Percentiles rank a stretch among this genome's conserved stretches.
phyloP scores from a whole-genome alignment of 2,113 vertebrate genomes.

The Ifrita kowaldi region DNA sequence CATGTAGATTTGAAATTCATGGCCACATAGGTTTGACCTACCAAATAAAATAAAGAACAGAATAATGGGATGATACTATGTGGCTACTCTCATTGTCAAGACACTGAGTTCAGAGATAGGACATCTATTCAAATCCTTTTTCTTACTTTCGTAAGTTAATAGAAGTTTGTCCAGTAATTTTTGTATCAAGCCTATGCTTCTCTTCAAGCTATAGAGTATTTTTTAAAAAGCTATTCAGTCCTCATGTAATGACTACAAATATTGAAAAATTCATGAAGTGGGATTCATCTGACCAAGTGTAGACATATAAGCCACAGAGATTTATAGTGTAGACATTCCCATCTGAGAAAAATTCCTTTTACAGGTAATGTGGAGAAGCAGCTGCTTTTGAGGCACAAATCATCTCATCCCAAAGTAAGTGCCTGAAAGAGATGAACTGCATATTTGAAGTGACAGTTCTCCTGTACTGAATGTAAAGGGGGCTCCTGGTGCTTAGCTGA shows the following conservation, averaged over 20 bases:
- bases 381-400: slow-evolving; percentile 31
- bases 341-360: slow-evolving; percentile 8
- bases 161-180: not conserved
- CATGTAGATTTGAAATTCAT: not conserved
- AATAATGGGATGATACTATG: not conserved
- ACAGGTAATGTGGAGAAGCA: slow-evolving; percentile 14
- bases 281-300: not conserved
- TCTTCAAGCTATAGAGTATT: not conserved
- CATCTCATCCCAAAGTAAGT: not conserved
- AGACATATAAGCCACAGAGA: not conserved
- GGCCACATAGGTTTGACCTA: not conserved
- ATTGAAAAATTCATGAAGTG: slow-evolving; percentile 35
- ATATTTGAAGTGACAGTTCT: not conserved
- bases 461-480: not conserved
- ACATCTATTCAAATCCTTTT: not conserved
- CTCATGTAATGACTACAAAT: not conserved
- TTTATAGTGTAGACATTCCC: not conserved
- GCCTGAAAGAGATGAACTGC: not conserved
- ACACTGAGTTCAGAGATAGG: not conserved
- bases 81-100: not conserved
- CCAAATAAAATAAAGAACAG: not conserved
- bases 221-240: not conserved
- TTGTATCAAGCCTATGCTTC: not conserved
- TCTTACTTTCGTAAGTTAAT: not conserved
- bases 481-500: not conserved